phyloP scores from a whole-genome alignment of 2,797 vertebrate genomes.

The Dicrostonyx torquatus region DNA sequence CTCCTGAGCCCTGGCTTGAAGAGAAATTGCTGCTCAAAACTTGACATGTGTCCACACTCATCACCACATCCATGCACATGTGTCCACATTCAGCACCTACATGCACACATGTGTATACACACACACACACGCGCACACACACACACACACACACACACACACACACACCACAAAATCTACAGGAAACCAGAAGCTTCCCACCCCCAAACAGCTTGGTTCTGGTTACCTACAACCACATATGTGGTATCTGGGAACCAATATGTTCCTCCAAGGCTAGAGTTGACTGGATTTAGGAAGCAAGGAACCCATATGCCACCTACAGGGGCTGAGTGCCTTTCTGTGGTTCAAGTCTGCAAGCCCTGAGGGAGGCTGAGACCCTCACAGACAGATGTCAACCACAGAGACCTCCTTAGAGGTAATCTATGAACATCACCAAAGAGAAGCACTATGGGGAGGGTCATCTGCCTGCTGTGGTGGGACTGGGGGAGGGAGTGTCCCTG shows the following conservation, averaged over 20 bases:
- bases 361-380: neutral
- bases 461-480: neutral
- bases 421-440: neutral
- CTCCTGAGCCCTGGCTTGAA: neutral
- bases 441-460: accelerated
- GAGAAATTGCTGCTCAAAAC: neutral
- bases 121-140: neutral
- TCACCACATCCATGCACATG: neutral
- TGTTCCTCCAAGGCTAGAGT: neutral
- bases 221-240: neutral
- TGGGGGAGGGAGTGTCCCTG: neutral
- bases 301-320: neutral
- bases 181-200: neutral
- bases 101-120: accelerated
- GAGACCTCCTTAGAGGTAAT: neutral
- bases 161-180: neutral
- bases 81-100: neutral
- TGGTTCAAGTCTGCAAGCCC: neutral
- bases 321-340: accelerated
- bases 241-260: neutral
- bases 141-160: neutral
- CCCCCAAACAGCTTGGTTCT: neutral
- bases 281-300: neutral
- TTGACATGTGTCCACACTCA: neutral
- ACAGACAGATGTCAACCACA: neutral